phyloP scores from a whole-genome alignment of 1,140 invertebrate species.

The Pseudobourletiella spinata region DNA sequence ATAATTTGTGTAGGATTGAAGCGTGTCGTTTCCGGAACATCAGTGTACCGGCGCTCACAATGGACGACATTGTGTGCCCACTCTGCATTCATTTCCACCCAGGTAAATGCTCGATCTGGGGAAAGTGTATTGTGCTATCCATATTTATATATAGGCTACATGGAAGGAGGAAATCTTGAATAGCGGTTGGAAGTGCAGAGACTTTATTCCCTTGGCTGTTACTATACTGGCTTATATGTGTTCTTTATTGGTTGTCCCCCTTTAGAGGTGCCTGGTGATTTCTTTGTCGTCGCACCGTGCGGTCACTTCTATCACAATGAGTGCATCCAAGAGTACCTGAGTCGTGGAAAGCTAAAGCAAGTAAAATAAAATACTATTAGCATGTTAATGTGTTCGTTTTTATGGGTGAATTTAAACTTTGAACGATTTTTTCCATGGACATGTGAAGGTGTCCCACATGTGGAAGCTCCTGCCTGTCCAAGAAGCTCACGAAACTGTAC shows the following conservation, averaged over 20 bases:
- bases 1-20: too few species aligned
- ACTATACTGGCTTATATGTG: too few species aligned
- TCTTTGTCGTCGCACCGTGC: conserved; percentile 24
- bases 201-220: too few species aligned
- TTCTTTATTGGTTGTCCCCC: too few species aligned
- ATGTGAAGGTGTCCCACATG: conserved; percentile 22
- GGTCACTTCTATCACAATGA: conserved; percentile 22
- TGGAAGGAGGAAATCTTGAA: too few species aligned
- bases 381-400: too few species aligned
- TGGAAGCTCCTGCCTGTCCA: conserved; percentile 8
- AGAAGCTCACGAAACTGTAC: conserved; percentile 25
- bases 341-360: conserved; percentile 10
- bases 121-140: too few species aligned
- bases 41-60: neutral
- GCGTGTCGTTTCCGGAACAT: neutral
- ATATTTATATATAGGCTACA: too few species aligned
- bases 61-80: conserved; percentile 20
- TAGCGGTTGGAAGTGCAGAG: too few species aligned
- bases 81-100: conserved; percentile 28
- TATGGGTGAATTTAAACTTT: too few species aligned
- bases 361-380: neutral
- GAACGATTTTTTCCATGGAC: neutral
- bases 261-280: conserved; percentile 23
- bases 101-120: conserved; percentile 17
- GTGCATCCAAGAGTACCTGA: conserved; percentile 20